Conservation (phyloP, 2,888 invertebrate genomes). For the Tricholauxania praeusta region DNA sequence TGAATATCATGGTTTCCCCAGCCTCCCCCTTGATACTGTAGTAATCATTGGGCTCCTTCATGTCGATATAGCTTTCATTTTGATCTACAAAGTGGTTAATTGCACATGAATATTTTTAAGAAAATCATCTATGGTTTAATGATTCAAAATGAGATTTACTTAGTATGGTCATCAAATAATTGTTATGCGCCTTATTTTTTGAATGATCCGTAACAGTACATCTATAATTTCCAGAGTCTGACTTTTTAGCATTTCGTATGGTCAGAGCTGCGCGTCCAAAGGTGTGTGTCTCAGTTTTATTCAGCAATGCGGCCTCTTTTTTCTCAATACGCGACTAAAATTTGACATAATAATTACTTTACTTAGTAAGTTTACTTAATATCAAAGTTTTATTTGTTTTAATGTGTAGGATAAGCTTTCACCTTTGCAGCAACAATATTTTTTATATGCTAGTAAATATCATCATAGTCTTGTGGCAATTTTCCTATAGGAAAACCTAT, state of each 20-base stretch:
- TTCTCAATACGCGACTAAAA: conserved; percentile 46
- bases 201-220: conserved; percentile 56
- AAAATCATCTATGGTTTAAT: neutral
- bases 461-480: too few relatives aligned
- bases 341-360: neutral
- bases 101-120: neutral
- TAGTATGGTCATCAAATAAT: conserved; percentile 56
- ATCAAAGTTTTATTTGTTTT: too few relatives aligned
- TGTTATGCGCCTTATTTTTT: conserved; percentile 46
- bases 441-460: too few relatives aligned
- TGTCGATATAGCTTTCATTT: conserved; percentile 60
- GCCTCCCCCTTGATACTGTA: conserved; percentile 56
- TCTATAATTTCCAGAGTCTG: conserved; percentile 59
- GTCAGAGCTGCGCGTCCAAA: conserved; percentile 54
- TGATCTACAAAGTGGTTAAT: conserved; percentile 45
- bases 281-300: conserved; percentile 53
- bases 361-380: too few relatives aligned
- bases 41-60: conserved; percentile 60
- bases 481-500: too few relatives aligned
- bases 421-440: too few relatives aligned
- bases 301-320: conserved; percentile 32
- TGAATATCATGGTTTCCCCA: conserved; percentile 69
- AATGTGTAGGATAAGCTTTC: too few relatives aligned
- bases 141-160: conserved; percentile 46
- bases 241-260: conserved; percentile 53